Conservation (phyloP, 2,113 vertebrate species). For the Grallaria varia region DNA sequence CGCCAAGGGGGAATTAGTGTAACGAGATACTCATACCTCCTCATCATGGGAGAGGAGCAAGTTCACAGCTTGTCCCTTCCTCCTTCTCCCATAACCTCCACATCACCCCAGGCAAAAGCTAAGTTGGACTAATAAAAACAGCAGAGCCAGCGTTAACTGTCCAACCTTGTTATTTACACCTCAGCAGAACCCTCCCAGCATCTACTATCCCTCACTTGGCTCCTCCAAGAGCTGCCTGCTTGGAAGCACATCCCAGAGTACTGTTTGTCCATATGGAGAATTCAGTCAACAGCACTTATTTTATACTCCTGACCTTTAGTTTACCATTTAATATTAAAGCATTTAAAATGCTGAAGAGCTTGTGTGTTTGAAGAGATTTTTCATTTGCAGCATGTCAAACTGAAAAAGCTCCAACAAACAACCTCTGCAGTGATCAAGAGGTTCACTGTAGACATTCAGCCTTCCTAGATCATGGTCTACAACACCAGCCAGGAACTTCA, state of each 20-base stretch:
- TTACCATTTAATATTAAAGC: neutral
- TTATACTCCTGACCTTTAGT: neutral
- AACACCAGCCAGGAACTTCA: neutral
- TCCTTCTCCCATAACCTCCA: conserved; percentile 15
- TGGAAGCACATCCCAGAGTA: neutral
- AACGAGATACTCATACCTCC: neutral
- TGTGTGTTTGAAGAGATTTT: neutral
- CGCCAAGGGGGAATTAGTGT: neutral
- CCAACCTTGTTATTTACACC: conserved; percentile 56
- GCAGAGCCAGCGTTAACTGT: conserved; percentile 30
- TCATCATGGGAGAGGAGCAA: neutral
- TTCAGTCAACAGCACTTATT: neutral
- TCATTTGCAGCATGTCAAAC: neutral
- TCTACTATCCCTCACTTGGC: neutral
- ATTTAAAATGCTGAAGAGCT: neutral
- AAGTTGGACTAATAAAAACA: conserved; percentile 45
- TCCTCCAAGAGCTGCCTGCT: neutral
- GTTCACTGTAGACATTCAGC: neutral
- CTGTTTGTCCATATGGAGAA: accelerated
- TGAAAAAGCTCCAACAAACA: neutral
- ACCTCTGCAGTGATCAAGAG: neutral
- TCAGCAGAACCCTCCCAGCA: conserved; percentile 30
- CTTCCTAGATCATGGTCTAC: neutral
- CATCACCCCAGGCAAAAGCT: neutral
- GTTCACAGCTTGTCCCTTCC: conserved; percentile 8